Evolutionary conservation across 2,888 invertebrate species (phyloP), one percentile per base, ranked within the genome.

Genomic region (Scaptomyza parva): DNA sequence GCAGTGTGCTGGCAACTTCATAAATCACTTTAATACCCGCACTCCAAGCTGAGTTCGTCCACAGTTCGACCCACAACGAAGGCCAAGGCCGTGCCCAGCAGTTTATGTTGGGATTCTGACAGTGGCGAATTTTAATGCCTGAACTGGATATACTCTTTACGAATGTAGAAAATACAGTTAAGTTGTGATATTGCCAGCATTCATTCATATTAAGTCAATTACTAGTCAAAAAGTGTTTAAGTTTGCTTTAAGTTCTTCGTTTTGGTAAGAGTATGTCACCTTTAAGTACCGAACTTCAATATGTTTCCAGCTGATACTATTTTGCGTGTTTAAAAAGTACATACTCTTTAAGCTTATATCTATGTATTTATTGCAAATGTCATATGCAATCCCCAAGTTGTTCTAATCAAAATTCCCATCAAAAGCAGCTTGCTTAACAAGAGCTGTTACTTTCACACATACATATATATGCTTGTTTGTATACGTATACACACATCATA

Each of bases 1-100:
- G 54, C 70, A 52, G 43, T 43, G 40, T 66, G 55, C 35, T 41
- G 52, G 47, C 58, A 58, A 72, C 62, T 69, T 51, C 70, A 72
- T 72, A 74, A 72, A 72, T 72, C 75, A 74, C 75, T 69, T 74
- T 59, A 74, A 63, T 63, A 69, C 69, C 45, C 53, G 40, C 40
- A 55, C 43, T 57, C 48, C 54, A 51, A 17, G 22, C 14, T 5
- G 24, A 20, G 44, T 45, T 22, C 22, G 55, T 22, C 22, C 14
- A 43, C 41, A 41, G 20, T 12, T 45, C n/a, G n/a, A 47, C 28
- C 40, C 28, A 22, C 43, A 22, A 33, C 48, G 11, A 20, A 48
- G 51, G 48, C 53, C 43, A 48, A 40, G 47, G 47, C 51, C 40
- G 50, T 39, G 35, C 18, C 18, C 33, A 22, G 41, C n/a, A 12